Conservation (phyloP, 2,888 invertebrate species). For the Pasiphila rectangulata region DNA sequence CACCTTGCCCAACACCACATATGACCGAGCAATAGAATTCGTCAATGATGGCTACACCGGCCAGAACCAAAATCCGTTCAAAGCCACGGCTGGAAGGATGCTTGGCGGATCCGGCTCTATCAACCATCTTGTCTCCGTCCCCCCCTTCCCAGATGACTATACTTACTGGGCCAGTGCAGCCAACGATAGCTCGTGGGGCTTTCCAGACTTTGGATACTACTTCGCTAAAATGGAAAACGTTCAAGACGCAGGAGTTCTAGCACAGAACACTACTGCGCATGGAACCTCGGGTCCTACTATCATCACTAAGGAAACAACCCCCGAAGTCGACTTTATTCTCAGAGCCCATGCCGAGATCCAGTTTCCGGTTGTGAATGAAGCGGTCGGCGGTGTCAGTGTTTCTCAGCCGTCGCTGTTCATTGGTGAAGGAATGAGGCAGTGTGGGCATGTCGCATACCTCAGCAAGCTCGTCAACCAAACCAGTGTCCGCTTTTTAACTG, state of each 20-base stretch:
- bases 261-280: conserved; percentile 3
- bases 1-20: conserved; percentile 25
- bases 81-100: conserved; percentile 43
- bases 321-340: neutral
- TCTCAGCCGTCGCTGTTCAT: conserved; percentile 4
- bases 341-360: conserved; percentile 2
- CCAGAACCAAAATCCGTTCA: conserved; percentile 33
- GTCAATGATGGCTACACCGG: conserved; percentile 36
- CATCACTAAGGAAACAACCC: neutral
- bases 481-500: neutral
- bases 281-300: conserved; percentile 8
- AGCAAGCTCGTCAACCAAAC: neutral
- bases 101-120: conserved; percentile 49
- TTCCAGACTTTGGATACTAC: conserved; percentile 36
- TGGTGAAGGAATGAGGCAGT: conserved; percentile 1
- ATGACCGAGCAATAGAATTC: conserved; percentile 42
- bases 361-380: neutral
- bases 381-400: neutral
- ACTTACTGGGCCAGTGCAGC: conserved; percentile 38
- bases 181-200: conserved; percentile 40
- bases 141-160: conserved; percentile 40
- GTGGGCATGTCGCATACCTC: neutral
- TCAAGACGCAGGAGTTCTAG: neutral
- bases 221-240: conserved; percentile 36
- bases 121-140: conserved; percentile 38